Percentiles rank a stretch among this genome's conserved stretches.
Conservation (phyloP, 2,888 invertebrate genomes). For the Melanargia galathea region DNA sequence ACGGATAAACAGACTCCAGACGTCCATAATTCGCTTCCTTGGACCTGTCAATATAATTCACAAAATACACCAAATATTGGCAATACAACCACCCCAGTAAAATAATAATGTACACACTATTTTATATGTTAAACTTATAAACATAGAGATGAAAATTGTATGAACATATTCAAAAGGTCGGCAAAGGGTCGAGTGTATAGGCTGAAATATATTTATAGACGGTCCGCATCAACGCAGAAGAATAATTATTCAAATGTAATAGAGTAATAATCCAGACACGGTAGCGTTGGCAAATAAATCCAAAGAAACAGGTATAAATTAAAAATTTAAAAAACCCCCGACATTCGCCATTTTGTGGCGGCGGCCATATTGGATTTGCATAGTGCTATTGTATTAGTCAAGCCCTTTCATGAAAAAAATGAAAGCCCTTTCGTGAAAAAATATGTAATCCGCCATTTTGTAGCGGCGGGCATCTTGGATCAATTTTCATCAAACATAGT, state of each 20-base stretch:
- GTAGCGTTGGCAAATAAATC: conserved; percentile 28
- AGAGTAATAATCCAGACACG: conserved; percentile 58
- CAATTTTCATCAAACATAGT: too few relatives aligned
- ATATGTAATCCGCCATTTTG: too few relatives aligned
- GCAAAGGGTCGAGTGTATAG: conserved; percentile 36
- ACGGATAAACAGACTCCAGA: conserved; percentile 33
- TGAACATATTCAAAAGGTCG: conserved; percentile 10
- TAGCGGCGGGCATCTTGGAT: too few relatives aligned
- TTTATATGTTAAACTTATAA: conserved; percentile 14
- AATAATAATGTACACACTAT: conserved; percentile 16
- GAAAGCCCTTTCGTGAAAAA: too few relatives aligned
- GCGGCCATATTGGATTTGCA: too few relatives aligned
- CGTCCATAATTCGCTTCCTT: conserved; percentile 36
- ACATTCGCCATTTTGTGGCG: too few relatives aligned
- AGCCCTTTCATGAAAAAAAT: too few relatives aligned
- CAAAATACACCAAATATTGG: conserved; percentile 30
- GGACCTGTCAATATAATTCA: conserved; percentile 39
- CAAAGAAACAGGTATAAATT: neutral
- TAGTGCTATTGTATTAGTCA: too few relatives aligned
- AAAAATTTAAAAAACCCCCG: too few relatives aligned
- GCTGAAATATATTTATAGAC: conserved; percentile 49
- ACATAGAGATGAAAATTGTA: conserved; percentile 30
- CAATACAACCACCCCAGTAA: conserved; percentile 11
- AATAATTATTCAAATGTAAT: conserved; percentile 77
- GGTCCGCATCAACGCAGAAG: conserved; percentile 67